These are phyloP conservation scores for Poecilia gillii DNA, from an alignment of 2,797 vertebrate genomes.

Conservation along the genomic window DNA sequence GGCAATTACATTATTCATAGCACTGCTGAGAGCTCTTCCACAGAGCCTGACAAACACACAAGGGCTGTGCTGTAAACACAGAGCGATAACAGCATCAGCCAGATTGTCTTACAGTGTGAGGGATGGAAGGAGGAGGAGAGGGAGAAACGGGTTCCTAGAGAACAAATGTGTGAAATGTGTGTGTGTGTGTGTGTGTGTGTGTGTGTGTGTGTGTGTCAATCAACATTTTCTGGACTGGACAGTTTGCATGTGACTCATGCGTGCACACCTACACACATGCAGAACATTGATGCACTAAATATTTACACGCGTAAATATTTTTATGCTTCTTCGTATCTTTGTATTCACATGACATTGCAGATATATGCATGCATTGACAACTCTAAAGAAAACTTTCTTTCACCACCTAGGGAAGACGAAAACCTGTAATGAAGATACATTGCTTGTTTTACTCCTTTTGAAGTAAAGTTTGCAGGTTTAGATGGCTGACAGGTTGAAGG, in stretches of 20 bases:
- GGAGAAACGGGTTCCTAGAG: background rate
- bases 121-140: constrained; percentile 15
- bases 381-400: background rate
- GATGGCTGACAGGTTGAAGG: too few species aligned
- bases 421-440: constrained; percentile 28
- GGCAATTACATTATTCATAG: constrained; percentile 70
- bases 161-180: constrained; percentile 12
- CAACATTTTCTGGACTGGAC: constrained; percentile 13
- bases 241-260: background rate
- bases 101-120: constrained; percentile 49
- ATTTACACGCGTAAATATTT: background rate
- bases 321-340: background rate
- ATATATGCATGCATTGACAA: background rate
- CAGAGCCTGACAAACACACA: constrained; percentile 47
- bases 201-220: constrained; percentile 39
- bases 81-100: constrained; percentile 52
- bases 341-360: background rate
- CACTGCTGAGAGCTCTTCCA: constrained; percentile 61
- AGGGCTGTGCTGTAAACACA: constrained; percentile 58
- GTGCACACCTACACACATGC: background rate
- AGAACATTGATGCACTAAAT: background rate
- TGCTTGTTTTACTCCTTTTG: background rate
- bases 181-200: constrained; percentile 29
- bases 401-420: background rate
- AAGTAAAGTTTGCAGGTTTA: background rate